Base-by-base conservation (phyloP, 2,113 vertebrate species). In the Heteronetta atricapilla region DNA sequence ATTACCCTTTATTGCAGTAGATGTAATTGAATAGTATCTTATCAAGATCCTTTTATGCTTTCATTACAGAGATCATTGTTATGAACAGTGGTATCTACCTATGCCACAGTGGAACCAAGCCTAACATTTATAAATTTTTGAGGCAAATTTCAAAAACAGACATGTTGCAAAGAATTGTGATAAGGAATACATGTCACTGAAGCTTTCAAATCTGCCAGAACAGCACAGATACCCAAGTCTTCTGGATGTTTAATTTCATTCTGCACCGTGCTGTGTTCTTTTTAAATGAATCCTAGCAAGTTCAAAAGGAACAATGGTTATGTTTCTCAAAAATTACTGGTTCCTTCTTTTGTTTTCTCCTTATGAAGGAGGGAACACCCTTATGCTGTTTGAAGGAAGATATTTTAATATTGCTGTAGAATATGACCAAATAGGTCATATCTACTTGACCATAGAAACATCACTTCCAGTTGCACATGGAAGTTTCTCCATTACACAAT, bases 311-410 rank as follows among this genome's bases (percentile, higher is more conserved):
- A 87, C 69, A 77, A 69, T 2, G 0, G 8, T 76, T 7, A 1
- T 19, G 1, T 63, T 88, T 40, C 9, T 8, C 5, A 16, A 40
- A 92, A 81, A 5, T 26, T 4, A 52, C 14, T 15, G 14, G 0
- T 56, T 73, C 34, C n/a, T 52, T 23, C 1, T 2, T 16, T 28
- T 33, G 67, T 46, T 40, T 69, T 34, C 34, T 29, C 36, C 20
- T 80, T 70, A 50, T 3, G 55, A 58, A 84, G 36, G 23, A 52
- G 3, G 50, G 7, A 52, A 52, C 50, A 52, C 50, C 22, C 50
- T 52, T 52, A 42, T 9, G 17, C 7, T 38, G 42, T 73, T 83
- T 67, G n/a, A 53, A 56, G 0, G 10, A 70, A 70, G 33, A 20
- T 62, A 17, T 11, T 46, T 21, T 58, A 64, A 59, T 11, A 50